Percentiles rank a stretch among this genome's conserved stretches.
Evolutionary conservation across 2,888 invertebrate species (phyloP).

Genomic region (Calameuta pallipes): DNA sequence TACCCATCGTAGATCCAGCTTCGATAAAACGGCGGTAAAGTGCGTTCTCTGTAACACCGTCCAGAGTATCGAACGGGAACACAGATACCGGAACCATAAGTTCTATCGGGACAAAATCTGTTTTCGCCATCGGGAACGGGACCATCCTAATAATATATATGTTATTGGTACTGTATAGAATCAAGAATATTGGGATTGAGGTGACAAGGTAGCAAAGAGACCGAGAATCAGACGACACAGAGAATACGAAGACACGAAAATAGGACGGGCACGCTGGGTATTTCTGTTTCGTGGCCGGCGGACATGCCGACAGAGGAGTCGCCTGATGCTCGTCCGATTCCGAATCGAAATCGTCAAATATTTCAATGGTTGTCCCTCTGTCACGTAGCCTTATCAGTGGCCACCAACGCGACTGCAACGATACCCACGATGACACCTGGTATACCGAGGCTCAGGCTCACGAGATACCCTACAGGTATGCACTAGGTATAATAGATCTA

Average conservation of each 20-base stretch:
- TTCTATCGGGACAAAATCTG: not conserved
- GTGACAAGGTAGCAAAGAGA: not conserved
- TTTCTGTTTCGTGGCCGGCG: conserved; percentile 36
- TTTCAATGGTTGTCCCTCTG: not conserved
- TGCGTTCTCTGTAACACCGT: not conserved
- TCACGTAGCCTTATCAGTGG: not conserved
- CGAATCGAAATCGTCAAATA: not conserved
- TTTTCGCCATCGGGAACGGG: not conserved
- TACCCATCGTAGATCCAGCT: not conserved
- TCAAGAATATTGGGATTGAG: not conserved
- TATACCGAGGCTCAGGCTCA: not conserved
- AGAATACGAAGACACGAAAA: conserved; percentile 38
- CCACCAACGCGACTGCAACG: not conserved
- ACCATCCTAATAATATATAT: not conserved
- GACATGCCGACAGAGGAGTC: conserved; percentile 13
- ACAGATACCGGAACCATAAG: not conserved
- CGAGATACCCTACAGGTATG: not conserved
- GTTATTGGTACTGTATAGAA: not conserved
- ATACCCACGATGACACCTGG: not conserved
- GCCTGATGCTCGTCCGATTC: conserved; percentile 4
- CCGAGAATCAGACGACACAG: conserved; percentile 13
- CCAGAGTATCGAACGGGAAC: not conserved
- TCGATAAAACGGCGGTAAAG: not conserved
- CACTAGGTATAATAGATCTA: not conserved
- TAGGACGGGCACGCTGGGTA: conserved; percentile 41